Base-by-base conservation (phyloP, 2,797 vertebrate genomes). In the Gambusia yucatana region DNA sequence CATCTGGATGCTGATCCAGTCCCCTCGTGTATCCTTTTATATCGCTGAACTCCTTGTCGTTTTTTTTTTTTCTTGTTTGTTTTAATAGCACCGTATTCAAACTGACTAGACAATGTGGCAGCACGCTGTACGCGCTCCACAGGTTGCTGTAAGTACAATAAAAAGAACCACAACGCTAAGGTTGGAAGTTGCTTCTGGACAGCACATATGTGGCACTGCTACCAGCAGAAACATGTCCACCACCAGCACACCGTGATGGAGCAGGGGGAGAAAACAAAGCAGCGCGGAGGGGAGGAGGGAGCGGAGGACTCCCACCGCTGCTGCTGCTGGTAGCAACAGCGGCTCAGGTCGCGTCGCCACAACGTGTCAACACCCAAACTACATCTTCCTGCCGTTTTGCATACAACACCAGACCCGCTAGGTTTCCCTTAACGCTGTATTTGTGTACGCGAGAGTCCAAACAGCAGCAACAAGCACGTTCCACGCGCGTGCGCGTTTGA, bases 191-290 rank as follows among this genome's bases (percentile, higher is more conserved):
- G 76, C 33, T 30, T 43, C 61, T 80, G 75, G 41, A 46, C 10
- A 77, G 77, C 77, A 82, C 84, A 83, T 78, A 78, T 77, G 82
- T 41, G 63, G 36, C 36, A 39, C 36, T 41, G 36, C 39, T 67
- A 25, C 73, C 10, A 0, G 16, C 20, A 73, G 61, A 67, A 74
- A 77, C 39, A 76, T 52, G 76, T 75, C 77, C 80, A 2, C 82
- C 79, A 1, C 41, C 55, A 71, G 71, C 44, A 48, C 46, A 67
- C 71, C 30, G 71, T 61, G 78, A 75, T 75, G 85, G 81, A 88
- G 86, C 75, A 6, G 57, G 30, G 52, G 43, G 30, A 75, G 81
- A 89, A 91, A 92, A 93, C 92, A 93, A 93, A 93, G 91, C 91
- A 11, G 57, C 48, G 77, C 73, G 43, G 48, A 2, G 36, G 16